Conservation (phyloP, 2,113 vertebrate genomes). For the Myiozetetes cayanensis region DNA sequence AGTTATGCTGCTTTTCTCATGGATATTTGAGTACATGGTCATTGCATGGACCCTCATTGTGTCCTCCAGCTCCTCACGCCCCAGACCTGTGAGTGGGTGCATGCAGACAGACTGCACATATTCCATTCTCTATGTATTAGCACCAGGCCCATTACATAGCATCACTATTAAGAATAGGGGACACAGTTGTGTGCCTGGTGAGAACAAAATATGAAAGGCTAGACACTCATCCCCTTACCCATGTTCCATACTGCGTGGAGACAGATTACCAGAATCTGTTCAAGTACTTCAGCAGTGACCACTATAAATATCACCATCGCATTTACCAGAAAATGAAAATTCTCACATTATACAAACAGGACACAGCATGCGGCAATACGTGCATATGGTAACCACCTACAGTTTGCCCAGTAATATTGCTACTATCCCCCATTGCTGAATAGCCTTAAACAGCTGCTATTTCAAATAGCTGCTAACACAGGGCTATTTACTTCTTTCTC, state of each 20-base stretch:
- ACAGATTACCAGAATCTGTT: background rate
- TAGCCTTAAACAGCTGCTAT: slow-evolving; percentile 33
- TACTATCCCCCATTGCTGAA: background rate
- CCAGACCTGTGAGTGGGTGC: background rate
- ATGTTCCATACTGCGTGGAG: fast-evolving
- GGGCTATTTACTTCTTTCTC: slow-evolving; percentile 42
- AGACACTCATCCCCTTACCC: background rate
- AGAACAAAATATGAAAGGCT: background rate
- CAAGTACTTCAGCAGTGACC: background rate
- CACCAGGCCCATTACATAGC: background rate
- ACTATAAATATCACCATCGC: background rate
- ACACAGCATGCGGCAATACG: background rate
- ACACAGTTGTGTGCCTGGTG: fast-evolving
- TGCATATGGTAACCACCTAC: slow-evolving; percentile 33
- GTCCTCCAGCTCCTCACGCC: fast-evolving
- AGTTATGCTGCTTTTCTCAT: background rate
- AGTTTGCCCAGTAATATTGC: background rate
- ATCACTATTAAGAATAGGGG: background rate
- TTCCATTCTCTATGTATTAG: background rate
- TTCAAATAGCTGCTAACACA: slow-evolving; percentile 47
- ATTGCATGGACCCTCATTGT: background rate
- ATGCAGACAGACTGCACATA: background rate
- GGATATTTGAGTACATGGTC: background rate
- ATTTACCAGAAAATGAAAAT: background rate
- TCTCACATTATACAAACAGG: background rate